Base-by-base conservation (phyloP, 2,113 vertebrate species). In the Eublepharis macularius region DNA sequence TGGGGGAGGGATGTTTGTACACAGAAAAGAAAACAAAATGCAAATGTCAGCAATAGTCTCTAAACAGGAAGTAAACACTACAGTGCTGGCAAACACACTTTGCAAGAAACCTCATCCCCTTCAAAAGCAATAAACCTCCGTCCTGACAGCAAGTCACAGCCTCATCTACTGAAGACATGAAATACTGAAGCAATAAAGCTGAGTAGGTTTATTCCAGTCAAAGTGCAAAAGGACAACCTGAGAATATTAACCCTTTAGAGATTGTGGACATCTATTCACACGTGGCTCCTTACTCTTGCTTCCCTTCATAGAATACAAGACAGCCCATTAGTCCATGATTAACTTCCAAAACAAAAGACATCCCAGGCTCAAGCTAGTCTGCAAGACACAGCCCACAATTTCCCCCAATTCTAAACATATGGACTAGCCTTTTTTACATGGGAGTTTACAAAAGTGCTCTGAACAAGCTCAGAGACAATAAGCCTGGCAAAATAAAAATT, bases 211-310 rank as follows among this genome's bases (percentile, higher is more conserved):
- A 81, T 45, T 84, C 16, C 26, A 80, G 60, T 77, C 49, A 88
- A 89, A 85, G n/a, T 0, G 0, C 39, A 90, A 85, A 68, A 87
- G 24, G 32, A 69, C 81, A 39, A 49, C 86, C 29, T 32, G 76
- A 72, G 74, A 92, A 75, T n/a, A 77, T 75, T 47, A 69, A 77
- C 43, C 11, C 83, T 90, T 41, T 47, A 47, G 24, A 85, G 7
- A 54, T 1, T 3, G 39, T 0, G 19, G 4, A n/a, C 0, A 0
- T 26, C 76, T 84, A 60, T 54, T 26, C 6, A 39, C 8, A 45
- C 0, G 63, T 89, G 68, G 10, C 17, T 63, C 57, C 51, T 73
- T 36, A 54, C 34, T 70, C 66, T 73, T 24, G 49, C 0, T 10
- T 54, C 26, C 36, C 14, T 32, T 39, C 8, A 21, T 24, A 60